Conservation (phyloP, 1,140 invertebrate genomes). For the Notospermus geniculatus region DNA sequence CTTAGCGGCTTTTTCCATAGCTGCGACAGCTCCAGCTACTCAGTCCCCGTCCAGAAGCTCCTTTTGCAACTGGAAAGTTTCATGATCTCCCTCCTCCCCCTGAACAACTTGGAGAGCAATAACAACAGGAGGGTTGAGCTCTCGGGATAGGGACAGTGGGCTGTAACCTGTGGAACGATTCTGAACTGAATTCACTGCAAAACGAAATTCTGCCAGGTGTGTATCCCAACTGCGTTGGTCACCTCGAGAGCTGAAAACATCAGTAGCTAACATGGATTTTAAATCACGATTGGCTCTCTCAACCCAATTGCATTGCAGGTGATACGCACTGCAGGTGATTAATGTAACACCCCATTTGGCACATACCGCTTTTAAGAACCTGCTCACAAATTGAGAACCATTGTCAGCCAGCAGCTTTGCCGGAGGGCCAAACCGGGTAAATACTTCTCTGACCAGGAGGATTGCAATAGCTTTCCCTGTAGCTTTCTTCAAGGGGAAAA, state of each 20-base stretch:
- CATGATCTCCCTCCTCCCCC: not conserved
- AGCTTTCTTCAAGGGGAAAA: conserved; percentile 16
- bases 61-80: not conserved
- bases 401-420: not conserved
- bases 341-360: not conserved
- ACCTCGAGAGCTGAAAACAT: not conserved
- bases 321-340: not conserved
- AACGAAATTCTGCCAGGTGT: not conserved
- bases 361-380: not conserved
- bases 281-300: not conserved
- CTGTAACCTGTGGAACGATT: not conserved
- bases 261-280: not conserved
- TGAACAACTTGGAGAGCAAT: not conserved
- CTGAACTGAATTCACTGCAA: not conserved
- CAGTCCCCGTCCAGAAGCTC: not conserved
- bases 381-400: not conserved
- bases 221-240: not conserved
- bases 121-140: not conserved
- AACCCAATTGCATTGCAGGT: not conserved
- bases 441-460: conserved; percentile 19
- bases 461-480: conserved; percentile 19
- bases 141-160: not conserved
- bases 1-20: not conserved
- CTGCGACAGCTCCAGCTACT: not conserved
- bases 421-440: conserved; percentile 22